Percentiles rank a stretch among this genome's conserved stretches.
Conservation (phyloP, 2,888 invertebrate genomes). For the Nebria salina region DNA sequence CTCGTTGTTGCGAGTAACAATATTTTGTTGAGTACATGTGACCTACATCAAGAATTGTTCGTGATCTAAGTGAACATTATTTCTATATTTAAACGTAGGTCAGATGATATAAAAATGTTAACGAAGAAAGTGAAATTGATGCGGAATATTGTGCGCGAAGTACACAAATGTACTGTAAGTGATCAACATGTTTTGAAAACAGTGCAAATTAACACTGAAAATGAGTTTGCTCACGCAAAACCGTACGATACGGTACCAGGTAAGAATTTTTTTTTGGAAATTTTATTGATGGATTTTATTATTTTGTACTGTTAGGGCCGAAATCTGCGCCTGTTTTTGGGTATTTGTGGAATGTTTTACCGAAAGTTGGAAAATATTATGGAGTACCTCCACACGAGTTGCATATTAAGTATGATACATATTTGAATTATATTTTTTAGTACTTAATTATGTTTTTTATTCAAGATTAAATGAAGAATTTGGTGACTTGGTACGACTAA, state of each 20-base stretch:
- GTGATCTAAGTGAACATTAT: neutral
- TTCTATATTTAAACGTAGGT: neutral
- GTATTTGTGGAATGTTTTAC: conserved; percentile 55
- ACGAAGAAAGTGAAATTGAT: neutral
- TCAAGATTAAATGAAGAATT: conserved; percentile 52
- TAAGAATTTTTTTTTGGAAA: conserved; percentile 5
- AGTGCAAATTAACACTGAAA: neutral
- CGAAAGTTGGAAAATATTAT: conserved; percentile 53
- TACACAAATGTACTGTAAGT: conserved; percentile 6
- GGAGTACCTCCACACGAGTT: conserved; percentile 48
- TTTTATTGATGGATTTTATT: neutral
- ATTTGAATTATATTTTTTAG: neutral
- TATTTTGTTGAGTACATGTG: too few species aligned
- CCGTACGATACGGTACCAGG: conserved; percentile 12
- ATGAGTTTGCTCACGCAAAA: conserved; percentile 6
- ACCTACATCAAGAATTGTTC: neutral
- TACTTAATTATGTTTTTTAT: neutral
- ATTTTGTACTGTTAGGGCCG: conserved; percentile 50
- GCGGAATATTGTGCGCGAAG: neutral
- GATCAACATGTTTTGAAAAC: conserved; percentile 13
- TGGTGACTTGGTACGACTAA: conserved; percentile 60
- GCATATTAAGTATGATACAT: conserved; percentile 37
- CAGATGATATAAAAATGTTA: neutral
- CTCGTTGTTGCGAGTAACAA: conserved; percentile 49
- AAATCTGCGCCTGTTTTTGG: conserved; percentile 55